Base-by-base conservation (phyloP, 1,140 invertebrate genomes). In the Achatina immaculata region DNA sequence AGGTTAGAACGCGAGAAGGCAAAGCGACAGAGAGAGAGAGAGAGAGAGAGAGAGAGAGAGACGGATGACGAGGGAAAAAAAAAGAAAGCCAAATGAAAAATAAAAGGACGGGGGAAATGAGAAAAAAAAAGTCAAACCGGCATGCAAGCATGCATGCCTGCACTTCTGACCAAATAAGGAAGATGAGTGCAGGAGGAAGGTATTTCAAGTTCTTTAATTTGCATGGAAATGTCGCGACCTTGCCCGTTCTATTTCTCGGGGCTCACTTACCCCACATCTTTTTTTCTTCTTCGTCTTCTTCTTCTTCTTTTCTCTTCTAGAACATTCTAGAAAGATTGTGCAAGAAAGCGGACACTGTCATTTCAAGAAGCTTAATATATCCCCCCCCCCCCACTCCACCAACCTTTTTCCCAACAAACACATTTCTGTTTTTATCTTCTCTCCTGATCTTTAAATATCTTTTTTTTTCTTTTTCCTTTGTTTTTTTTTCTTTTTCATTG, bases 111-210 rank as follows among this genome's bases (percentile, higher is more conserved):
- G 21, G 48, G 21, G 58, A 55, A 55, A 21, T 55, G 21, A 34
- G 31, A 62, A 9, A 34, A 16, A 62, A 31, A 28, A 28, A 62
- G 6, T 0, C 58, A 2, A 31, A 31, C 58, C n/a, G n/a, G 58
- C 58, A 62, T 62, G 58, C 48, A 55, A 21, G 48, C 48, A 55
- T 55, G 48, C 58, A 62, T 62, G 58, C 58, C n/a, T 62, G 58
- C 58, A 62, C 58, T 62, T 62, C 58, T 62, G 58, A 62, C 58
- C 58, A 62, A 62, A 62, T 31, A 62, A 62, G 58, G 58, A 62
- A 31, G 58, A 6, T 62, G n/a, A 28, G n/a, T 31, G 58, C 58
- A 62, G 31, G 28, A 62, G n/a, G 58, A 3, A 31, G 28, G 58
- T 62, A 62, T 62, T 31, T 31, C n/a, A 31, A 28, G 28, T 62